A percentile compares a stretch with the other conserved stretches of the same genome.
Conservation (phyloP, 2,888 invertebrate species). For the Baronia brevicornis region DNA sequence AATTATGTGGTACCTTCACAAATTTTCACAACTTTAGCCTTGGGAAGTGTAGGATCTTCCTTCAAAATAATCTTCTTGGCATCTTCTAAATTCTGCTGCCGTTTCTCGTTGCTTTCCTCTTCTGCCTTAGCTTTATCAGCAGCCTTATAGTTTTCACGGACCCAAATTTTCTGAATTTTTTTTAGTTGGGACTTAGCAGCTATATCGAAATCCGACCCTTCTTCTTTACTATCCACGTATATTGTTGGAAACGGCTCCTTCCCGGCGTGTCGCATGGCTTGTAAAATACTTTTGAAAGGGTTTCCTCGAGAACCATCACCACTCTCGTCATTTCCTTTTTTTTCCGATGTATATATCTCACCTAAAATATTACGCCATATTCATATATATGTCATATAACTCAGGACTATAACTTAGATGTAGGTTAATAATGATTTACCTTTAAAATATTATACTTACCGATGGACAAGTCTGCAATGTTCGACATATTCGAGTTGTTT, state of each 20-base stretch:
- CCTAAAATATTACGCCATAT: conserved; percentile 39
- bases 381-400: neutral
- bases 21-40: conserved; percentile 86
- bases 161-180: conserved; percentile 93
- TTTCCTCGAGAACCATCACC: conserved; percentile 90
- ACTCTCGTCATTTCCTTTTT: conserved; percentile 87
- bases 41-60: conserved; percentile 85
- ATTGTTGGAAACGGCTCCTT: conserved; percentile 92
- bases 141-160: conserved; percentile 85
- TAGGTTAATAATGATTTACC: conserved; percentile 4
- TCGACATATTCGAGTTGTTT: conserved; percentile 13
- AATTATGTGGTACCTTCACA: conserved; percentile 77
- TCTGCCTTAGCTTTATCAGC: conserved; percentile 86
- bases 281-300: conserved; percentile 92
- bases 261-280: conserved; percentile 90
- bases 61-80: conserved; percentile 88
- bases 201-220: conserved; percentile 79
- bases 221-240: conserved; percentile 88
- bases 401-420: neutral
- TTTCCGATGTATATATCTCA: conserved; percentile 92
- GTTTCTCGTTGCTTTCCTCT: conserved; percentile 86
- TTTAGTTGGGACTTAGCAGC: conserved; percentile 96
- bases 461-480: conserved; percentile 10
- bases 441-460: conserved; percentile 6
- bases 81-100: conserved; percentile 92